A percentile compares a stretch with the other conserved stretches of the same genome.
These are phyloP conservation scores for Antheraea pernyi DNA, from an alignment of 1,140 invertebrate species.

Conservation along the genomic window DNA sequence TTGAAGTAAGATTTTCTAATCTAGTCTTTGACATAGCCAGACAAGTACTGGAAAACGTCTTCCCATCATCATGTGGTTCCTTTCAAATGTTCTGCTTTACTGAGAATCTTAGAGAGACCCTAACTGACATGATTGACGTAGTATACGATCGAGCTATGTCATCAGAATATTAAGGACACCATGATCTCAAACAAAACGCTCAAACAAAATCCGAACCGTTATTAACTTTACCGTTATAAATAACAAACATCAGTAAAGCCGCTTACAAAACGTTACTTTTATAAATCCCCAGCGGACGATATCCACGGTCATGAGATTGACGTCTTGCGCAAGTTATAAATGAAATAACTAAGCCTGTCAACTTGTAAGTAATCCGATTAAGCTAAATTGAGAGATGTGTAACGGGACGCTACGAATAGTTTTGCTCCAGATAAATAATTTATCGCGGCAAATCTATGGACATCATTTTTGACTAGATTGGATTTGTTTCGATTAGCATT, in stretches of 20 bases:
- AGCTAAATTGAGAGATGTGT: constrained; percentile 54
- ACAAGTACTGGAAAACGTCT: too few relatives aligned
- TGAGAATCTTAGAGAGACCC: too few relatives aligned
- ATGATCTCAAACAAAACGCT: background rate
- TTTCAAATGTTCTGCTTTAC: too few relatives aligned
- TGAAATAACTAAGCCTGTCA: constrained; percentile 43
- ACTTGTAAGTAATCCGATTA: constrained; percentile 68
- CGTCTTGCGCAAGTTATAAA: constrained; percentile 44
- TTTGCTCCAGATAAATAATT: constrained; percentile 18
- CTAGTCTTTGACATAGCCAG: too few relatives aligned
- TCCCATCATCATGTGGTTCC: too few relatives aligned
- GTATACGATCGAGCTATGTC: too few relatives aligned
- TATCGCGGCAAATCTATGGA: constrained; percentile 1
- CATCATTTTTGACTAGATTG: background rate
- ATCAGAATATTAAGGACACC: background rate
- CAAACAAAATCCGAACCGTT: constrained; percentile 2
- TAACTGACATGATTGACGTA: too few relatives aligned
- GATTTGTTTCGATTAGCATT: background rate
- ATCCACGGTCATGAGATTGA: constrained; percentile 17
- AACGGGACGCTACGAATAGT: constrained; percentile 41
- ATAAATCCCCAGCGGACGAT: constrained; percentile 6
- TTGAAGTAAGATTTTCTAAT: too few relatives aligned
- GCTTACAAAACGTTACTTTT: constrained; percentile 14
- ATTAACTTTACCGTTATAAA: constrained; percentile 3
- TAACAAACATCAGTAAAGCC: constrained; percentile 15